Conservation (phyloP, 2,888 invertebrate genomes). For the Aphrophora alni region DNA sequence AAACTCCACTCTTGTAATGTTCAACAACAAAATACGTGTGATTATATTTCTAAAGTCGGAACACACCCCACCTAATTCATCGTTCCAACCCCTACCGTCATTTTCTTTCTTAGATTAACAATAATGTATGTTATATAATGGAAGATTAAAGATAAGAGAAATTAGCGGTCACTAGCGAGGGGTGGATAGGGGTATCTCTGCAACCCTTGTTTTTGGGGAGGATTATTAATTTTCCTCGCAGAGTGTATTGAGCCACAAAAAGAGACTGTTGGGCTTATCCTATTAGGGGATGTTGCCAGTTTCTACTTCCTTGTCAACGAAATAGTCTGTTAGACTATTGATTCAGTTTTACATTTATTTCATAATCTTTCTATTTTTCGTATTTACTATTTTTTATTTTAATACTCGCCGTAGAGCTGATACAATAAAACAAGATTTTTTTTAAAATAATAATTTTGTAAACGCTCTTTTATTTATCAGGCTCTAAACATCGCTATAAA, state of each 20-base stretch:
- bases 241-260: background rate
- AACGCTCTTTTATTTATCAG: too few species aligned
- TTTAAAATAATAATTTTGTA: too few species aligned
- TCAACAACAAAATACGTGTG: too few species aligned
- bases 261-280: background rate
- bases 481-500: too few species aligned
- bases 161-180: background rate
- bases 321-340: background rate
- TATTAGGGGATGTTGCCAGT: background rate
- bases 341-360: too few species aligned
- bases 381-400: too few species aligned
- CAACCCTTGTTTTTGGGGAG: slow-evolving; percentile 1
- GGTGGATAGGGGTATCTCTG: background rate
- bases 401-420: too few species aligned
- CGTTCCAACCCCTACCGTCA: background rate
- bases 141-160: slow-evolving; percentile 9
- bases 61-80: background rate
- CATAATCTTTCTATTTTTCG: too few species aligned
- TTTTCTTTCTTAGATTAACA: slow-evolving; percentile 2
- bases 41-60: background rate
- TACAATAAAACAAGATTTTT: too few species aligned
- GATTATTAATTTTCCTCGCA: background rate
- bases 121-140: background rate
- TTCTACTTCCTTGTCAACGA: background rate
- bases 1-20: too few species aligned